Base-by-base conservation (phyloP, 1,140 invertebrate species). In the Lordiphosa clarofinis region DNA sequence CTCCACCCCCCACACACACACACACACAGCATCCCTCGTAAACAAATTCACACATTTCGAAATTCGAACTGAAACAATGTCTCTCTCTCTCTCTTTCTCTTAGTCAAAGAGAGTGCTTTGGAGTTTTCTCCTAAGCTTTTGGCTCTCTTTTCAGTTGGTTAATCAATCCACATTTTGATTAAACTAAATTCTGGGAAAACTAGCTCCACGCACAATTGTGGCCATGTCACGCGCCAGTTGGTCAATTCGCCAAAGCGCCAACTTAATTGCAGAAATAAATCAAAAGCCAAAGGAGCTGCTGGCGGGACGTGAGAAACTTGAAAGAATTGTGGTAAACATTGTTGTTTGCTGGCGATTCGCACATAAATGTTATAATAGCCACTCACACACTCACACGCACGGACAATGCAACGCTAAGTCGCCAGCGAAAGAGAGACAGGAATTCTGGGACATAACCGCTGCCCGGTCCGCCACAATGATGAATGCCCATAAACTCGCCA, bases 41-140 rank as follows among this genome's bases (percentile, higher is more conserved):
- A 81, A 72, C 78, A 82, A 82, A 82, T 82, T 82, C 64, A 78
- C 76, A 82, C 78, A 69, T 84, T 82, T 82, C 76, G 76, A 81
- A 81, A 47, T 76, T 82, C 76, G 73, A 73, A 82, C n/a, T n/a
- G n/a, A n/a, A n/a, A n/a, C n/a, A n/a, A n/a, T n/a, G n/a, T n/a
- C n/a, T n/a, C n/a, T n/a, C n/a, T n/a, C n/a, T n/a, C n/a, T n/a
- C n/a, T n/a, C n/a, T n/a, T n/a, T n/a, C n/a, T n/a, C n/a, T n/a
- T n/a, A n/a, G n/a, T n/a, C n/a, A n/a, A n/a, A n/a, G n/a, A n/a
- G n/a, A n/a, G n/a, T n/a, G n/a, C n/a, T n/a, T n/a, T n/a, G n/a
- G n/a, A n/a, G n/a, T n/a, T n/a, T n/a, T n/a, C n/a, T n/a, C n/a
- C n/a, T n/a, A n/a, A n/a, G n/a, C n/a, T n/a, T n/a, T n/a, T n/a